A percentile compares a stretch with the other conserved stretches of the same genome.
These are phyloP conservation scores for Helicolenus hilgendorfi DNA, from an alignment of 2,797 vertebrate genomes.

Conservation along the genomic window DNA sequence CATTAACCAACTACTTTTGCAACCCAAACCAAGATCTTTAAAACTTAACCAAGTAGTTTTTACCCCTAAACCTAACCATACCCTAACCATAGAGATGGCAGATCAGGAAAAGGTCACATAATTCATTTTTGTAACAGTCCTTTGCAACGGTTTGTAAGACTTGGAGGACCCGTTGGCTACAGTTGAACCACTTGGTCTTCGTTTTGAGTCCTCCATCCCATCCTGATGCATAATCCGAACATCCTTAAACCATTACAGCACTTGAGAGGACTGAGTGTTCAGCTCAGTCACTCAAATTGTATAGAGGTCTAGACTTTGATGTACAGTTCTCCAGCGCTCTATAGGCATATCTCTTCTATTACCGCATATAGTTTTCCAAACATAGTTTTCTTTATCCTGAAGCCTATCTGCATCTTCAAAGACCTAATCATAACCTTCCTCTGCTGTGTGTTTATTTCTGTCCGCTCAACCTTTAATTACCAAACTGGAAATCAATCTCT, in stretches of 20 bases:
- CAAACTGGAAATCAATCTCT: constrained; percentile 80
- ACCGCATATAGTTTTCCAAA: constrained; percentile 51
- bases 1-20: not conserved
- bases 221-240: not conserved
- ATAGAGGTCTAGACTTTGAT: constrained; percentile 18
- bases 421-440: constrained; percentile 85
- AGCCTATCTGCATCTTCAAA: constrained; percentile 79
- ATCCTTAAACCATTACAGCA: constrained; percentile 29
- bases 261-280: not conserved
- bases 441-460: constrained; percentile 83
- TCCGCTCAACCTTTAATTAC: constrained; percentile 88
- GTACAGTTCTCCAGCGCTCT: not conserved
- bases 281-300: not conserved
- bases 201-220: not conserved
- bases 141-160: not conserved
- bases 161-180: not conserved
- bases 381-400: constrained; percentile 56
- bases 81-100: not conserved
- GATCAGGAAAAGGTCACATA: not conserved
- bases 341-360: constrained; percentile 45
- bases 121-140: not conserved
- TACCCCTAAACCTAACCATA: not conserved
- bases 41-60: not conserved
- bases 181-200: not conserved
- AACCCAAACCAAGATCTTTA: not conserved